A percentile compares a stretch with the other conserved stretches of the same genome.
These are phyloP conservation scores for Xanthostigma xanthostigma DNA, from an alignment of 2,888 invertebrate species.

Conservation along the genomic window DNA sequence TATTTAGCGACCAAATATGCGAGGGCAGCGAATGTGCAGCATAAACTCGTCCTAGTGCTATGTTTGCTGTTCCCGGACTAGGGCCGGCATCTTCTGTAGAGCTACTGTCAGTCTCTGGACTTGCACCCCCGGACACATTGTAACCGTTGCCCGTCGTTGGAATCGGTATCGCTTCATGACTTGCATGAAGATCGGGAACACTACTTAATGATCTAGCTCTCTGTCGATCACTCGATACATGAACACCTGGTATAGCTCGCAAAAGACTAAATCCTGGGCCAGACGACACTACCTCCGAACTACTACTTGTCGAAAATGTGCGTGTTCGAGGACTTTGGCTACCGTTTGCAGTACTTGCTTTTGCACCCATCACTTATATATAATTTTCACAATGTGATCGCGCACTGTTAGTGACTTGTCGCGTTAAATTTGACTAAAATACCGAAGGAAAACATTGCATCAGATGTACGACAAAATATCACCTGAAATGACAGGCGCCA, in stretches of 20 bases:
- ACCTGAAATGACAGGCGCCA: constrained; percentile 34
- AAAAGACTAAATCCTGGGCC: constrained; percentile 48
- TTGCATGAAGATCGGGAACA: constrained; percentile 54
- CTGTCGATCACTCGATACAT: constrained; percentile 63
- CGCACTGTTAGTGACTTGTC: constrained; percentile 19
- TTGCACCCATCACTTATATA: constrained; percentile 57
- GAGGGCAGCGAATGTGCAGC: constrained; percentile 82
- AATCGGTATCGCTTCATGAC: constrained; percentile 41
- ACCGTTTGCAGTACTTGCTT: constrained; percentile 67
- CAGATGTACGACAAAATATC: constrained; percentile 30
- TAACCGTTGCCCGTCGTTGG: constrained; percentile 46
- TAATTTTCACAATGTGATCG: constrained; percentile 8
- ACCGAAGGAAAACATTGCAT: constrained; percentile 22
- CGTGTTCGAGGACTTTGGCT: constrained; percentile 59
- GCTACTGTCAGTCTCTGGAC: constrained; percentile 51
- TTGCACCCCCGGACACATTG: constrained; percentile 47
- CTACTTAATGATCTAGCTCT: constrained; percentile 70
- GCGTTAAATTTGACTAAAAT: constrained; percentile 6
- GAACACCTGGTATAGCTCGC: constrained; percentile 51
- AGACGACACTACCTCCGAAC: constrained; percentile 44
- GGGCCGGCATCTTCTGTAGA: constrained; percentile 46
- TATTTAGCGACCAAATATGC: constrained; percentile 85
- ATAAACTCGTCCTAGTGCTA: constrained; percentile 63
- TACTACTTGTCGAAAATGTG: constrained; percentile 62
- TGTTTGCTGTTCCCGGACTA: constrained; percentile 28